Percentiles rank a stretch among this genome's conserved stretches.
phyloP scores from a whole-genome alignment of 2,797 vertebrate species.

The Mus caroli region DNA sequence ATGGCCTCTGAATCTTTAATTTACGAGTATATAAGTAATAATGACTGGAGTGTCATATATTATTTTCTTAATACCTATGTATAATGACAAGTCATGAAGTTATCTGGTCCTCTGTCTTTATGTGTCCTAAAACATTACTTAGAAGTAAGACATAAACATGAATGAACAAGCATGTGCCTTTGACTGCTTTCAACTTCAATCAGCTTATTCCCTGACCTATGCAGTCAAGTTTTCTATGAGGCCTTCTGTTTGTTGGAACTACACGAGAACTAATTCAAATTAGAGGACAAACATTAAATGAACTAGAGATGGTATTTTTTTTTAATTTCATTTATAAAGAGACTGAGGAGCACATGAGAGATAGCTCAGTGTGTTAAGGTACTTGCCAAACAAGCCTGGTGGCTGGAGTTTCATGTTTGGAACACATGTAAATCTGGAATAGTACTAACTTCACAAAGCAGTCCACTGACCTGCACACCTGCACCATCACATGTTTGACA shows the following conservation, averaged over 20 bases:
- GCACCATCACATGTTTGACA: too few relatives aligned
- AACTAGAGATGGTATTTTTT: background rate
- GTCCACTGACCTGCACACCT: background rate
- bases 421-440: background rate
- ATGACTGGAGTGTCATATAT: background rate
- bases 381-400: background rate
- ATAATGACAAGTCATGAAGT: background rate
- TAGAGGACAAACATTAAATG: background rate
- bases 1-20: background rate
- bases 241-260: background rate
- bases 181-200: constrained; percentile 18
- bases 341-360: background rate
- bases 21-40: constrained; percentile 18
- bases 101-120: background rate
- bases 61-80: background rate
- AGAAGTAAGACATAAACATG: background rate
- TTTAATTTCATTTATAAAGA: background rate
- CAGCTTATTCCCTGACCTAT: background rate
- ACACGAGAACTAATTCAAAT: background rate
- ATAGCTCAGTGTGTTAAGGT: background rate
- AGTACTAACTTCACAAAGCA: background rate
- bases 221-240: background rate
- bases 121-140: background rate
- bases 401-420: background rate
- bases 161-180: background rate